A percentile compares a stretch with the other conserved stretches of the same genome.
Conservation (phyloP, 2,888 invertebrate genomes). For the Eristalis arbustorum region DNA sequence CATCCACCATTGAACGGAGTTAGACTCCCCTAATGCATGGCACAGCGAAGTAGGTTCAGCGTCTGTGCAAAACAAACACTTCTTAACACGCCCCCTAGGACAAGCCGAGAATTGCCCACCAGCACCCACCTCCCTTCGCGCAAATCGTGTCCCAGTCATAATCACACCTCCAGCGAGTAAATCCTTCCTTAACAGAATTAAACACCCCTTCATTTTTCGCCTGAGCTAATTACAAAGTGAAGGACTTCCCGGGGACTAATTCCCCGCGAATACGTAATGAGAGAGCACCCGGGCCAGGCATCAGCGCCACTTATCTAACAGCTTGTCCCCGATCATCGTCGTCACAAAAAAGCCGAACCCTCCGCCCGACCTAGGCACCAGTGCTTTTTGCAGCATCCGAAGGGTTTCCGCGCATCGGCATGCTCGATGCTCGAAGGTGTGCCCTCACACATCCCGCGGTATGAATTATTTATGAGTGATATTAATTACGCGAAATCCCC, state of each 20-base stretch:
- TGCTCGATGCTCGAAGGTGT: constrained; percentile 7
- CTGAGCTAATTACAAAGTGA: constrained; percentile 17
- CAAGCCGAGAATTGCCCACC: not conserved
- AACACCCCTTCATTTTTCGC: not conserved
- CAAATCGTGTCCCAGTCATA: not conserved
- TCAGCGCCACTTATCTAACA: not conserved
- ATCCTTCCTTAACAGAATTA: not conserved
- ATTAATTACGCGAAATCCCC: constrained; percentile 55
- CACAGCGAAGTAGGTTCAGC: no score
- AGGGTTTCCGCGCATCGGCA: not conserved
- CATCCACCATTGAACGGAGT: no score
- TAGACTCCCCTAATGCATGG: no score
- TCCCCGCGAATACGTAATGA: constrained; percentile 19
- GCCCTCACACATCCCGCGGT: not conserved
- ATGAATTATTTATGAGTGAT: constrained; percentile 58
- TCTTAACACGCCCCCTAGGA: no score
- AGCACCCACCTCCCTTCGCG: not conserved
- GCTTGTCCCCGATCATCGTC: not conserved
- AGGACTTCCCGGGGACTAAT: not conserved
- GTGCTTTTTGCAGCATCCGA: not conserved
- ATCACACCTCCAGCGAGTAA: not conserved
- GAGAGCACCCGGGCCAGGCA: not conserved
- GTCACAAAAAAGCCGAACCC: constrained; percentile 5
- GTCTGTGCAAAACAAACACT: no score
- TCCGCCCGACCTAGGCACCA: not conserved